Percentiles rank a stretch among this genome's conserved stretches.
These are phyloP conservation scores for Heterotilapia buettikoferi DNA, from an alignment of 2,113 vertebrate genomes.

Conservation along the genomic window DNA sequence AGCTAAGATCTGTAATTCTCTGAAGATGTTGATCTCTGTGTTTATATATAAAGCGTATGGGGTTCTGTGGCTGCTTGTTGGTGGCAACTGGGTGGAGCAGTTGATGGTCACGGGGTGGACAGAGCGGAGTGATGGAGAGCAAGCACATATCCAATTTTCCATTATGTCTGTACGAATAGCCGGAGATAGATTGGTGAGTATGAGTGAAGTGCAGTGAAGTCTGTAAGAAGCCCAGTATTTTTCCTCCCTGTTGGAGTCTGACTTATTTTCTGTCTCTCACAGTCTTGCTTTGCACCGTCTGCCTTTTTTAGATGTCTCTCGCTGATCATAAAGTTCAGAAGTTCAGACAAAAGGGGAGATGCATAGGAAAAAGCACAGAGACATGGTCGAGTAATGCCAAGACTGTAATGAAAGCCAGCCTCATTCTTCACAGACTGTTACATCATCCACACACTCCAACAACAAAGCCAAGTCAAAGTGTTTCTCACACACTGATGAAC, in stretches of 20 bases:
- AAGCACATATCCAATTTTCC: slow-evolving; percentile 5
- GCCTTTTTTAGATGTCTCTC: background rate
- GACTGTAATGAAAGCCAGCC: slow-evolving; percentile 38
- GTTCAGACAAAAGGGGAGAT: slow-evolving; percentile 15
- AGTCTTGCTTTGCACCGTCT: background rate
- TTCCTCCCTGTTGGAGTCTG: background rate
- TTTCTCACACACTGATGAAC: background rate
- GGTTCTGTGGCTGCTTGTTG: slow-evolving; percentile 5
- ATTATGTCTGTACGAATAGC: background rate
- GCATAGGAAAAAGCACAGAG: background rate
- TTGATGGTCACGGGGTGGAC: background rate
- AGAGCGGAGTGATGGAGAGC: background rate
- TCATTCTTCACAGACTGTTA: slow-evolving; percentile 15
- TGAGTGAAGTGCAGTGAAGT: background rate
- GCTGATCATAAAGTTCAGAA: slow-evolving; percentile 22
- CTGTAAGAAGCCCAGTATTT: background rate
- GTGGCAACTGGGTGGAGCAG: slow-evolving; percentile 28
- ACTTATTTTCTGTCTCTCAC: background rate
- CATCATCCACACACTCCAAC: background rate
- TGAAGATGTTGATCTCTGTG: background rate
- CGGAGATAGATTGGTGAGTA: background rate
- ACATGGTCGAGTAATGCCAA: background rate
- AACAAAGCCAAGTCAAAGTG: background rate
- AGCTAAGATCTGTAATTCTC: background rate
- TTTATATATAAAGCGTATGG: background rate